Conservation (phyloP, 2,888 invertebrate genomes). For the Dryobotodes eremita region DNA sequence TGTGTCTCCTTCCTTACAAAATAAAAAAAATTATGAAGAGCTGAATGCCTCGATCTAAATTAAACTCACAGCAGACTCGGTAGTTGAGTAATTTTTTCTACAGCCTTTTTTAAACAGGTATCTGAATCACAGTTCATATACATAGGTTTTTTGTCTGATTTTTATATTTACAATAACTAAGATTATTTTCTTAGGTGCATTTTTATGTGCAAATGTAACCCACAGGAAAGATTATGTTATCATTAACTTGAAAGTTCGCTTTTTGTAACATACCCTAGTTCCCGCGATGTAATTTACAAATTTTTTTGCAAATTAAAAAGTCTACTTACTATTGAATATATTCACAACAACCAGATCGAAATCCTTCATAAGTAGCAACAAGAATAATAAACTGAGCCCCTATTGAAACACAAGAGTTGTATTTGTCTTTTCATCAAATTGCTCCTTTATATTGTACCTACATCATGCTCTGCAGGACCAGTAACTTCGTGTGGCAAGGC, state of each 20-base stretch:
- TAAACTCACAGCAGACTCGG: background rate
- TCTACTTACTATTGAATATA: background rate
- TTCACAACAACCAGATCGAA: constrained; percentile 7
- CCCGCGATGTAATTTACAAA: background rate
- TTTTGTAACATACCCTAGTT: background rate
- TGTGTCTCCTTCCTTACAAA: background rate
- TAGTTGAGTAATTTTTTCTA: no score
- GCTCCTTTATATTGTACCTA: background rate
- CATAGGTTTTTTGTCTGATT: background rate
- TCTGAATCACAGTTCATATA: background rate
- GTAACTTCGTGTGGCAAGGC: constrained; percentile 2
- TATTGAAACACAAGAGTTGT: background rate
- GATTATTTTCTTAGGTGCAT: background rate
- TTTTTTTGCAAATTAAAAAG: background rate
- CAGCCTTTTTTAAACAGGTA: background rate
- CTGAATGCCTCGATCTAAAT: background rate
- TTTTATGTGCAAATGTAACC: background rate
- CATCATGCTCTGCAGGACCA: background rate
- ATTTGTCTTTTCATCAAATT: background rate
- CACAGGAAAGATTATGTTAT: background rate
- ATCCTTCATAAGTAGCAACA: constrained; percentile 1
- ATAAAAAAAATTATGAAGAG: no score
- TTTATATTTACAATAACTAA: background rate
- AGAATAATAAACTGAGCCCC: constrained; percentile 2
- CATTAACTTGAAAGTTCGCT: background rate